Percentiles rank a stretch among this genome's conserved stretches.
phyloP scores from a whole-genome alignment of 2,888 invertebrate genomes.

The Panzeria rudis region DNA sequence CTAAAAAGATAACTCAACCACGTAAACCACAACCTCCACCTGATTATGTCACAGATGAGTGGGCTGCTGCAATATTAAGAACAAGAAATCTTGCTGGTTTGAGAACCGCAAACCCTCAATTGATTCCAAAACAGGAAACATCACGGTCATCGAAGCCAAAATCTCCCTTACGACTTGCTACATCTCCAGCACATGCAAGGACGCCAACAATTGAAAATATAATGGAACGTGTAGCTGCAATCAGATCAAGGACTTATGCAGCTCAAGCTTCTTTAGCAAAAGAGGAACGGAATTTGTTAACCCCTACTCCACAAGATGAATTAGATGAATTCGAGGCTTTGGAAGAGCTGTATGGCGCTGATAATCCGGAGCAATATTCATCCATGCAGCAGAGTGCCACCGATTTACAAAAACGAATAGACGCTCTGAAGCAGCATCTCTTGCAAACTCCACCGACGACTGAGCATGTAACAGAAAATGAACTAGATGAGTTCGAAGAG shows the following conservation, averaged over 20 bases:
- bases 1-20: neutral
- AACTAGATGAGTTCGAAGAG: conserved; percentile 72
- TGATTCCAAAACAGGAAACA: conserved; percentile 39
- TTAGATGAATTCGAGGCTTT: conserved; percentile 72
- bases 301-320: conserved; percentile 13
- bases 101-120: conserved; percentile 46
- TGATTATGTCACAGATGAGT: conserved; percentile 44
- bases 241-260: conserved; percentile 30
- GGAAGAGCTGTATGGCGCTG: conserved; percentile 39
- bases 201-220: conserved; percentile 74
- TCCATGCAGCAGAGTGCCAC: neutral
- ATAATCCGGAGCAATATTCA: neutral
- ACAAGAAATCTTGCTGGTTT: conserved; percentile 55
- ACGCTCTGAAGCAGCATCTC: conserved; percentile 23
- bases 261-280: neutral
- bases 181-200: conserved; percentile 12
- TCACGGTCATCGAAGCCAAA: conserved; percentile 68
- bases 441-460: conserved; percentile 50
- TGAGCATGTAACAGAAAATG: conserved; percentile 20
- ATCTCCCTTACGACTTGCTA: conserved; percentile 34
- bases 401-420: conserved; percentile 38
- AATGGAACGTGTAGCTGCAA: conserved; percentile 12
- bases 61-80: conserved; percentile 53
- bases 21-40: conserved; percentile 24
- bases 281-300: neutral